Conservation (phyloP, 30 jellyfish, hydroid and myxozoan species). For the Aurelia sp. region DNA sequence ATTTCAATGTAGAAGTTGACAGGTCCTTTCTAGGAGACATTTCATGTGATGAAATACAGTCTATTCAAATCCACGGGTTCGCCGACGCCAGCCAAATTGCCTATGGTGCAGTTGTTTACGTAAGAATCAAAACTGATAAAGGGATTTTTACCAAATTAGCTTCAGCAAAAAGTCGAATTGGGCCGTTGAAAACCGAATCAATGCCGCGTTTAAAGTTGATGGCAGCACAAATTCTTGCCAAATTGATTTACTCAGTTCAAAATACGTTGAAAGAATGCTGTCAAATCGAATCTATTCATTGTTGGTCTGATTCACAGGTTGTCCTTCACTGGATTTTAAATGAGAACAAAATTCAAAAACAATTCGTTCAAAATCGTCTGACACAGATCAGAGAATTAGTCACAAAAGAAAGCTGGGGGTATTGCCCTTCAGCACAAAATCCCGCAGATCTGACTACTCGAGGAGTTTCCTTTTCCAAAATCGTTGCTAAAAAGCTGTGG, state of each 20-base stretch:
- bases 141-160: neutral
- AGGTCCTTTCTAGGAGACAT: slow-evolving; percentile 3
- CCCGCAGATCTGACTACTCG: slow-evolving; percentile 39
- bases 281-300: neutral
- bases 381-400: slow-evolving; percentile 3
- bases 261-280: neutral
- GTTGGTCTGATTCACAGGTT: slow-evolving; percentile 48
- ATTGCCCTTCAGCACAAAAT: slow-evolving; percentile 6
- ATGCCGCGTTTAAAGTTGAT: slow-evolving; percentile 32
- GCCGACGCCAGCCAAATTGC: slow-evolving; percentile 29
- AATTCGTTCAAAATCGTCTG: slow-evolving; percentile 11
- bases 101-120: slow-evolving; percentile 38
- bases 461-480: slow-evolving; percentile 12
- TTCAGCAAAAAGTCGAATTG: slow-evolving; percentile 18
- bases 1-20: neutral
- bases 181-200: slow-evolving; percentile 18
- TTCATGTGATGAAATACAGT: neutral
- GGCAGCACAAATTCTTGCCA: slow-evolving; percentile 28
- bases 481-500: slow-evolving; percentile 12
- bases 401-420: slow-evolving; percentile 23
- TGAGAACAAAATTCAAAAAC: neutral
- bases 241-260: neutral
- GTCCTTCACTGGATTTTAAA: slow-evolving; percentile 36
- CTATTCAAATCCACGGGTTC: slow-evolving; percentile 33
- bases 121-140: slow-evolving; percentile 4